Percentiles rank a stretch among this genome's conserved stretches.
Conservation (phyloP, 2,888 invertebrate species). For the Cybosia mesomella region DNA sequence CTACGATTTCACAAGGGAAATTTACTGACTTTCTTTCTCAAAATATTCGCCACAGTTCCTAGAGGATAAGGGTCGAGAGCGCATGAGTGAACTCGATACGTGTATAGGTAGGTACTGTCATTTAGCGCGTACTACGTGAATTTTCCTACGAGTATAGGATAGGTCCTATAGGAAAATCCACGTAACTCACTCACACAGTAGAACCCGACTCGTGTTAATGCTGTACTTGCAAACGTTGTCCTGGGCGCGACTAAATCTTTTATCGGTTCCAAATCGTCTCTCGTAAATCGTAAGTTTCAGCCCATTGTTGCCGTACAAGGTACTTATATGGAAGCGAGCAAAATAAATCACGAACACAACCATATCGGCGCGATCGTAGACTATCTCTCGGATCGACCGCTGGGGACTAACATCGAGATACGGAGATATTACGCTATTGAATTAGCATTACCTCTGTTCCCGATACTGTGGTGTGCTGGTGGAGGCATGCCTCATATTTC, state of each 20-base stretch:
- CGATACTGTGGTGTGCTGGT: conserved; percentile 68
- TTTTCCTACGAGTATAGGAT: background rate
- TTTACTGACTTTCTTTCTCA: too few species aligned
- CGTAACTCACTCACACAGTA: conserved; percentile 34
- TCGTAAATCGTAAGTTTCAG: conserved; percentile 80
- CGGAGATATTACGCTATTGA: conserved; percentile 83
- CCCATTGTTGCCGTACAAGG: conserved; percentile 82
- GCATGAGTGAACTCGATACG: too few species aligned
- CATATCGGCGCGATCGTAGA: conserved; percentile 83
- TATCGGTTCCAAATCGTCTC: conserved; percentile 84
- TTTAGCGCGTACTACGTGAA: too few species aligned
- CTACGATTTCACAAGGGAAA: too few species aligned
- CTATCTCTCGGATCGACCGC: conserved; percentile 78
- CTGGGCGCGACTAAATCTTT: conserved; percentile 72
- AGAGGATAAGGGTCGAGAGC: background rate
- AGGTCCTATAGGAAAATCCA: background rate
- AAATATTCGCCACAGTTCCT: background rate
- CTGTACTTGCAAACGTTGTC: conserved; percentile 57
- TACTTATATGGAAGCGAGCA: conserved; percentile 84
- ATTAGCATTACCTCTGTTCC: conserved; percentile 84
- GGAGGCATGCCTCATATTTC: conserved; percentile 71
- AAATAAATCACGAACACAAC: conserved; percentile 85
- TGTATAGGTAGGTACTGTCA: too few species aligned
- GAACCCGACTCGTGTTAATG: conserved; percentile 59
- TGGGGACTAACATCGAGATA: conserved; percentile 73